Evolutionary conservation across 2,888 invertebrate genomes (phyloP).

Genomic region (Calliopum simillimum): DNA sequence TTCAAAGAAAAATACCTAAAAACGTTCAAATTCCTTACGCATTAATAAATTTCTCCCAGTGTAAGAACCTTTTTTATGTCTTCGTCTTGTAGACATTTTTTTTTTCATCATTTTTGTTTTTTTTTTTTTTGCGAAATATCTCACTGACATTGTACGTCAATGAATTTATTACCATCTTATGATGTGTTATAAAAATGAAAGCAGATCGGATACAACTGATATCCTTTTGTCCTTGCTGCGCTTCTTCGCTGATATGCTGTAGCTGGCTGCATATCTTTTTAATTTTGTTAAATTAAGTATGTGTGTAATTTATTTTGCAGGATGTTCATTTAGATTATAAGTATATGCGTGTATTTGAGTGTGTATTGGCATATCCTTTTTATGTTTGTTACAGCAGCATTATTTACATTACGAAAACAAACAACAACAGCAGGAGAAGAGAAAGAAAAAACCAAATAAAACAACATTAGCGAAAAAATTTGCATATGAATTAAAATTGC

Average conservation of each 20-base stretch:
- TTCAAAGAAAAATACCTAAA: no score
- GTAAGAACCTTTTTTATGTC: not conserved
- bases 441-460: constrained; percentile 9
- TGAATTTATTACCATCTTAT: constrained; percentile 44
- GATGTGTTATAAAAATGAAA: constrained; percentile 42
- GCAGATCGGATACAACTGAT: constrained; percentile 33
- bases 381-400: constrained; percentile 53
- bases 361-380: constrained; percentile 41
- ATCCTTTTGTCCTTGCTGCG: constrained; percentile 1
- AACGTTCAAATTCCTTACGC: no score
- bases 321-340: not conserved
- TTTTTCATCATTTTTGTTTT: not conserved
- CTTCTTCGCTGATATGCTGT: not conserved
- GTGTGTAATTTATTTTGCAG: not conserved
- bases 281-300: constrained; percentile 28
- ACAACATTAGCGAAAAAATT: constrained; percentile 43
- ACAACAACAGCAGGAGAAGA: constrained; percentile 50
- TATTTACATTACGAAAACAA: constrained; percentile 49
- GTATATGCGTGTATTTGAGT: constrained; percentile 4
- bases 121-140: not conserved
- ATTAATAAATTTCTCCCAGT: not conserved
- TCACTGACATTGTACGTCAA: constrained; percentile 14
- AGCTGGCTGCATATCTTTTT: constrained; percentile 16
- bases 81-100: constrained; percentile 1
- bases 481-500: constrained; percentile 61